These are phyloP conservation scores for Steinernema khuongi DNA, from an alignment of 1,140 invertebrate species.

Conservation along the genomic window DNA sequence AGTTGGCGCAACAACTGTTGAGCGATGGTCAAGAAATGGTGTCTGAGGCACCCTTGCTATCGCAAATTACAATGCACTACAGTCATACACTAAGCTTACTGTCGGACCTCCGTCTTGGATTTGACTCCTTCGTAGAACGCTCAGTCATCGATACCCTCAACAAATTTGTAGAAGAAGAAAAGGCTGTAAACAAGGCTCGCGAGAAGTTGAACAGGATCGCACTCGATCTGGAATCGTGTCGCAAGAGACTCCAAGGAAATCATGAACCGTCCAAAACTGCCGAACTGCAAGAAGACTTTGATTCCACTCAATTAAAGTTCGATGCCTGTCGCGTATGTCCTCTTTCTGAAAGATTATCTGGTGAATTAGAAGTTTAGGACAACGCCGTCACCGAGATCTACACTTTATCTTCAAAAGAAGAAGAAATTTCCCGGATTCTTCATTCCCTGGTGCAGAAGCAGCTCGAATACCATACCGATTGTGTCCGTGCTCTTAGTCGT, in stretches of 20 bases:
- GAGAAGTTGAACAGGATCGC: slow-evolving; percentile 21
- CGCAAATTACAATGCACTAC: slow-evolving; percentile 5
- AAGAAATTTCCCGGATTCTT: slow-evolving; percentile 9
- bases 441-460: neutral
- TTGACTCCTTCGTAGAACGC: neutral
- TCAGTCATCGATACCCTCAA: neutral
- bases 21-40: slow-evolving; percentile 17
- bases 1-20: neutral
- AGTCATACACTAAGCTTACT: neutral
- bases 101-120: neutral
- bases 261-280: slow-evolving; percentile 15
- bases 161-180: slow-evolving; percentile 18
- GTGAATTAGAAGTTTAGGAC: slow-evolving; percentile 14
- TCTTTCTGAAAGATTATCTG: neutral
- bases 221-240: slow-evolving; percentile 19
- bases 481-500: neutral
- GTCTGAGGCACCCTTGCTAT: neutral
- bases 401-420: slow-evolving; percentile 23
- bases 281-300: slow-evolving; percentile 21
- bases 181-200: neutral
- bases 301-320: slow-evolving; percentile 17
- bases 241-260: neutral
- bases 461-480: neutral
- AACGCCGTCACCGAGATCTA: slow-evolving; percentile 20
- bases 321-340: slow-evolving; percentile 17